Evolutionary conservation across 2,888 invertebrate genomes (phyloP), one percentile per base, ranked within the genome.

Genomic region (Folsomia manolachei): DNA sequence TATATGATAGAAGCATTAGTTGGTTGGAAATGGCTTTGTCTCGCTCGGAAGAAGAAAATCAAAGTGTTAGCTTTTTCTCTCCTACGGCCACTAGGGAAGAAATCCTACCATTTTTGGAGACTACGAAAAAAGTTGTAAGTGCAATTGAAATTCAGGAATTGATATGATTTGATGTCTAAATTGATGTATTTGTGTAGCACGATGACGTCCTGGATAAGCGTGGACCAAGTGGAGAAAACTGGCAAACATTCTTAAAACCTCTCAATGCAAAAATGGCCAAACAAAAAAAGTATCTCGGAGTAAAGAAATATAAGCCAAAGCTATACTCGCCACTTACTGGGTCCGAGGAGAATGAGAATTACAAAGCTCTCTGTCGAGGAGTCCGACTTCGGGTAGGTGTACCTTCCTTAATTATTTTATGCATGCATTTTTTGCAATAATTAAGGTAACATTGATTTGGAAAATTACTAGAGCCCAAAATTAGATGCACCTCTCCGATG

Each of bases 11-110:
- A 61, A 82, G 83, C 25, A 78, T 83, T 14, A 80, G 81, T 25
- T 83, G 83, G 83, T 78, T 83, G 63, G 82, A 83, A 72, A 81
- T 82, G 53, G 82, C 83, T 7, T 39, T 83, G 26, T 68, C 71
- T 21, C 74, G 78, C 65, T 81, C 82, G 0, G 78, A 81, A 26
- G 78, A 79, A 14, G 82, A 83, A 71, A 73, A 75, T 4, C 75
- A 79, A 21, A 64, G 67, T 63, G 75, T 69, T 18, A 69, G 52
- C 1, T 73, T 80, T 4, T 18, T 76, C 4, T 51, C 68, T 7
- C 76, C 72, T 27, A 75, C 79, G 7, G 81, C 82, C 7, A 76
- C 80, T 1, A 77, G 74, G 11, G 81, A 82, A 9, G 83, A 83
- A 76, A 82, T 83, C 69, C 75, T 78, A 26, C 82, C 83, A 0